These are phyloP conservation scores for Apamea crenata DNA, from an alignment of 2,888 invertebrate genomes.

Conservation along the genomic window DNA sequence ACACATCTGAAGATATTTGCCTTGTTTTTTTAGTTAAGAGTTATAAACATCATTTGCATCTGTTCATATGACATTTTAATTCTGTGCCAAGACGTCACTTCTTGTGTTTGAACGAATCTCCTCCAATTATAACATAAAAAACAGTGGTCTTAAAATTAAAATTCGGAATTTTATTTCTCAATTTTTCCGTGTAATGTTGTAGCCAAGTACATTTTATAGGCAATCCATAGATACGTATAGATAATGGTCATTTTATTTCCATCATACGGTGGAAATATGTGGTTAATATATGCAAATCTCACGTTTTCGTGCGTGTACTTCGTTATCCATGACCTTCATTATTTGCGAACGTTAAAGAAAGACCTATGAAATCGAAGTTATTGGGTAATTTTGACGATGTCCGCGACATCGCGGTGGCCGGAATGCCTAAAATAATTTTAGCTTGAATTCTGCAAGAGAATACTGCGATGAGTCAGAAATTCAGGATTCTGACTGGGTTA, in stretches of 20 bases:
- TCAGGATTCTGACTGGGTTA: not conserved
- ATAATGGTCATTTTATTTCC: conserved; percentile 19
- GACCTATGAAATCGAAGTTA: conserved; percentile 3
- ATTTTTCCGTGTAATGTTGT: not conserved
- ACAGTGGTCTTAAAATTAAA: not conserved
- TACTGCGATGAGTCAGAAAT: conserved; percentile 1
- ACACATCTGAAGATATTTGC: no score
- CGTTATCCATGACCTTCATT: conserved; percentile 45
- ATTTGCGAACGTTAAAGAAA: conserved; percentile 1
- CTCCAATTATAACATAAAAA: not conserved
- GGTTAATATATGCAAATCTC: conserved; percentile 28
- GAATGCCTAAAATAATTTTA: not conserved
- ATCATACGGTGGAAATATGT: conserved; percentile 19
- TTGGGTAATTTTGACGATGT: conserved; percentile 12
- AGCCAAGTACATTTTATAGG: not conserved
- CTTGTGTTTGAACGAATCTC: conserved; percentile 16
- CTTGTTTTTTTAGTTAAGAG: no score
- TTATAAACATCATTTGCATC: conserved; percentile 14
- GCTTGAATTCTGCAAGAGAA: not conserved
- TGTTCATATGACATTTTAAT: conserved; percentile 14
- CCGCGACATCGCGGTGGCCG: conserved; percentile 39
- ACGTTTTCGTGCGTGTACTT: conserved; percentile 28
- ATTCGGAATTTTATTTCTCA: not conserved
- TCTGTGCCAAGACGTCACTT: conserved; percentile 32
- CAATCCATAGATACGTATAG: conserved; percentile 11